Conservation (phyloP, 2,888 invertebrate genomes). For the Geotrupes spiniger region DNA sequence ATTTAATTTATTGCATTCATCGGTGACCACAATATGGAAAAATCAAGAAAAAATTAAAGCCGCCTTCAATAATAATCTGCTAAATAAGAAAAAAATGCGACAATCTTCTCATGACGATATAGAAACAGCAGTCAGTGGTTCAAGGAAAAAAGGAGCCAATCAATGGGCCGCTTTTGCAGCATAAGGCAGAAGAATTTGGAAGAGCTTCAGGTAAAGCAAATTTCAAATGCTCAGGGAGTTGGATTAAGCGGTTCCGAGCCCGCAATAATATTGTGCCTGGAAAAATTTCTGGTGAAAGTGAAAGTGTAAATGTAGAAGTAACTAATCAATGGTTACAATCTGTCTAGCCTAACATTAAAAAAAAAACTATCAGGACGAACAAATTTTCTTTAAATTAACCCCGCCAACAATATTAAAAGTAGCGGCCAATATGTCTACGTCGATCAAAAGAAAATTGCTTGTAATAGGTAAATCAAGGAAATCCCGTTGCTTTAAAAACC, state of each 20-base stretch:
- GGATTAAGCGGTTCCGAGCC: conserved; percentile 14
- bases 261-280: conserved; percentile 12
- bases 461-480: no score
- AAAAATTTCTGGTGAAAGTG: conserved; percentile 11
- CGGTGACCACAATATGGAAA: neutral
- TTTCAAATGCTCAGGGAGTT: conserved; percentile 12
- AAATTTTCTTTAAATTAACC: conserved; percentile 4
- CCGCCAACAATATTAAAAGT: neutral
- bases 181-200: conserved; percentile 17
- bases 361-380: conserved; percentile 5
- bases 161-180: conserved; percentile 3
- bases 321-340: neutral
- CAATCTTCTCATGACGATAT: neutral
- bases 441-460: no score
- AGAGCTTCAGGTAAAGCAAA: conserved; percentile 1
- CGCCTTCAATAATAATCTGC: neutral
- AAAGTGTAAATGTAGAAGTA: conserved; percentile 8
- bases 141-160: neutral
- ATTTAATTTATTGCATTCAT: neutral
- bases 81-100: neutral
- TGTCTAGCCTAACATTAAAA: neutral
- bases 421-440: no score
- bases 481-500: no score
- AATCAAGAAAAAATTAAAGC: neutral
- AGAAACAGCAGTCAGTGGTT: neutral